Evolutionary conservation across 1,140 invertebrate species (phyloP).

Genomic region (Mactra quadrangularis): DNA sequence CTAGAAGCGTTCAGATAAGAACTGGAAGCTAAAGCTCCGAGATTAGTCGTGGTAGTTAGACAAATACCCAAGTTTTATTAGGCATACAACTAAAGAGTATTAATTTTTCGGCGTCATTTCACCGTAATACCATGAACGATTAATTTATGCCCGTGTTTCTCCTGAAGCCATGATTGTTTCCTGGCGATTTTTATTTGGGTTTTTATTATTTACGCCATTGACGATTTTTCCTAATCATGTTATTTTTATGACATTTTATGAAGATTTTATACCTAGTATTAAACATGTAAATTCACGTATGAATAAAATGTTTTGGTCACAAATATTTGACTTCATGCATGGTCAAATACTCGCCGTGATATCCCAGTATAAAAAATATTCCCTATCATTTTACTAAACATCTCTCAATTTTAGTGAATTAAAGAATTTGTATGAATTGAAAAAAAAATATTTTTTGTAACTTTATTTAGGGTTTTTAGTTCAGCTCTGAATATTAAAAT

Average conservation of each 20-base stretch:
- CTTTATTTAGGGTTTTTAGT: too few relatives aligned
- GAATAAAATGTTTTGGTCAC: constrained; percentile 24
- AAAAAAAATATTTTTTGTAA: too few relatives aligned
- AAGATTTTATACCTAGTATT: constrained; percentile 25
- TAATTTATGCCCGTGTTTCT: constrained; percentile 46
- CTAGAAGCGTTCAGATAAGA: constrained; percentile 31
- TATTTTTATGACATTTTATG: constrained; percentile 11
- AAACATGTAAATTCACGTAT: constrained; percentile 46
- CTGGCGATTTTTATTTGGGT: too few relatives aligned
- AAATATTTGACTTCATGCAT: constrained; percentile 18
- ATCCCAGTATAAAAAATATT: too few relatives aligned
- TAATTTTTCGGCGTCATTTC: constrained; percentile 63
- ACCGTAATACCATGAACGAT: constrained; percentile 38
- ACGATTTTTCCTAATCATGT: constrained; percentile 39
- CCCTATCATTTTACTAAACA: too few relatives aligned
- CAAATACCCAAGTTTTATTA: constrained; percentile 56
- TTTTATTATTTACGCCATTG: constrained; percentile 44
- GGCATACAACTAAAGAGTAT: constrained; percentile 63
- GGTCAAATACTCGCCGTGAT: too few relatives aligned
- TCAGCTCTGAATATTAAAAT: too few relatives aligned
- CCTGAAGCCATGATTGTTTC: too few relatives aligned
- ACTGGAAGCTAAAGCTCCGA: background rate
- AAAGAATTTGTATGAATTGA: too few relatives aligned
- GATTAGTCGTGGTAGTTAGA: constrained; percentile 51
- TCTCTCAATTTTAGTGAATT: too few relatives aligned